Percentiles rank a stretch among this genome's conserved stretches.
Conservation (phyloP, 2,888 invertebrate species). For the Luffia ferchaultella region DNA sequence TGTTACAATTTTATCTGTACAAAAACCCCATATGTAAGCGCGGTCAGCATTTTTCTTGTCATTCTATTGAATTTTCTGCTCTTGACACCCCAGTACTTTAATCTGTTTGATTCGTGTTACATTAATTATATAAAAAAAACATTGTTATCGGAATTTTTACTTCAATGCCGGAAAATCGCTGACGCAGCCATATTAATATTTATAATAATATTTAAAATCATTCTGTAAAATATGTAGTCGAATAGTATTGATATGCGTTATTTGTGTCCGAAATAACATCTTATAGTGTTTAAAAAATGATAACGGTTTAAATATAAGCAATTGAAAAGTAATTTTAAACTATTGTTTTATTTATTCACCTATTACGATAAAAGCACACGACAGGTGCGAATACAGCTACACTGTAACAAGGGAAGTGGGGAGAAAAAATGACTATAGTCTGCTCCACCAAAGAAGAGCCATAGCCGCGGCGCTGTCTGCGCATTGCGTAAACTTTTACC, state of each 20-base stretch:
- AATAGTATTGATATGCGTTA: background rate
- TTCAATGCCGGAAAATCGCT: background rate
- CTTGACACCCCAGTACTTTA: background rate
- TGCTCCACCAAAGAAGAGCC: too few species aligned
- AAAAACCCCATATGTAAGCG: background rate
- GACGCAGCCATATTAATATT: background rate
- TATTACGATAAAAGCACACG: background rate
- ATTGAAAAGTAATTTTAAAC: constrained; percentile 33
- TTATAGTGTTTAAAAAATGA: background rate
- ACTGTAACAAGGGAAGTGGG: too few species aligned
- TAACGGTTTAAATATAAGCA: constrained; percentile 58
- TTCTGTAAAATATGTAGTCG: constrained; percentile 4
- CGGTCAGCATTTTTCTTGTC: background rate
- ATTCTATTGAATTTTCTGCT: background rate
- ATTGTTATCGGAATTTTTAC: too few species aligned
- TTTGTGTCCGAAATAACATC: background rate
- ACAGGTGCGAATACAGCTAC: too few species aligned
- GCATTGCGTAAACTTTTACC: too few species aligned
- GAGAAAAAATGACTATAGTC: too few species aligned
- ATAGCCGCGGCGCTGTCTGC: too few species aligned
- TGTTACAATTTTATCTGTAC: background rate
- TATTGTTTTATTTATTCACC: background rate
- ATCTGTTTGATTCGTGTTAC: too few species aligned
- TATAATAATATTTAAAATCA: background rate
- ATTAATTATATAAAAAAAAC: too few species aligned